Percentiles rank a stretch among this genome's conserved stretches.
Conservation (phyloP, 2,888 invertebrate genomes). For the Trachelus troglodyta region DNA sequence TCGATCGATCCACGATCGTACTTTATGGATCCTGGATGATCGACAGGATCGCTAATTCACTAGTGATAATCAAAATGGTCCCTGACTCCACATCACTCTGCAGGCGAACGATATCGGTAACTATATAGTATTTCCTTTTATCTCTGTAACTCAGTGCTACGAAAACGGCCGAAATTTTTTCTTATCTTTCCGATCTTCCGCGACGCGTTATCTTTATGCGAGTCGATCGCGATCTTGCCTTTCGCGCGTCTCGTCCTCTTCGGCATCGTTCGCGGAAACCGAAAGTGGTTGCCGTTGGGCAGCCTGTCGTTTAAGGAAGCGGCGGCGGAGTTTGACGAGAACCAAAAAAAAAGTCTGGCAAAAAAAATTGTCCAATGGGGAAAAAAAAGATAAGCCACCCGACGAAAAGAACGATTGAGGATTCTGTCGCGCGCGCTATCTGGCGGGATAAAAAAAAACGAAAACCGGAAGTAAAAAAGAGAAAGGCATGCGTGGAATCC, state of each 20-base stretch:
- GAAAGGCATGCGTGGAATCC: background rate
- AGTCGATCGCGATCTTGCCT: background rate
- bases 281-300: background rate
- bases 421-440: background rate
- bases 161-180: background rate
- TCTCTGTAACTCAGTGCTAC: background rate
- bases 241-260: too few species aligned
- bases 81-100: background rate
- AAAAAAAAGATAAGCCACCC: background rate
- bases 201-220: background rate
- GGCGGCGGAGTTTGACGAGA: background rate
- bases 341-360: slow-evolving; percentile 22
- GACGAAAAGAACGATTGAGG: background rate
- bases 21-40: background rate
- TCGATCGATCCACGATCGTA: background rate
- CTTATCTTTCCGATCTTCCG: background rate
- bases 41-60: background rate
- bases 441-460: background rate
- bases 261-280: too few species aligned
- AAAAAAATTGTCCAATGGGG: slow-evolving; percentile 6
- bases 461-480: background rate
- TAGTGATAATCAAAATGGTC: background rate
- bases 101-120: background rate
- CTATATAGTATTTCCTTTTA: background rate
- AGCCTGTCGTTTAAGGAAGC: background rate